Evolutionary conservation across 2,888 invertebrate genomes (phyloP), one percentile per base, ranked within the genome.

Genomic region (Hypena proboscidalis): DNA sequence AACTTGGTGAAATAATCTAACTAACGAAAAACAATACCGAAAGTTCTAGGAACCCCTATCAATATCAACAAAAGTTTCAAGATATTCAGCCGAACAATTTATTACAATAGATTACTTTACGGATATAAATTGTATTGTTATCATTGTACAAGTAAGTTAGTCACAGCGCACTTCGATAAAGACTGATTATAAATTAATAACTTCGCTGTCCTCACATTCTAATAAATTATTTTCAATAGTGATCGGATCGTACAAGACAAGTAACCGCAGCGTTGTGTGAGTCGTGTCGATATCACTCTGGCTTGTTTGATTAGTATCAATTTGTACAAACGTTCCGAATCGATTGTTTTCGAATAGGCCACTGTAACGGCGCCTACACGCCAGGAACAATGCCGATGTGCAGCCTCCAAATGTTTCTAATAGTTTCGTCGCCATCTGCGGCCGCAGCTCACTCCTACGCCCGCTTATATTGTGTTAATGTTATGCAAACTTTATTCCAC

Each of bases 91-190:
- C 14, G 14, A 27, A 27, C 27, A 10, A 19, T 21, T 31, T 31
- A 21, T 19, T 10, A 7, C 10, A 20, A 30, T 19, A 4, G 31
- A 31, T 31, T 31, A 19, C 8, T 2, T 31, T 11, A 10, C 10
- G 6, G 19, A 8, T 10, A 10, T 6, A 9, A 20, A 31, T 31
- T 3, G 17, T 19, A 37, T 23, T 34, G 31, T 33, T 55, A 58
- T 55, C 45, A 31, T n/a, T 31, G 7, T 43, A 15, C 21, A 30
- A 36, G 39, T 43, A 43, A 37, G 39, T 44, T 38, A 58, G 58
- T 36, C 52, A 8, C 43, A 42, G 42, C 23, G 31, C 42, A 26
- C 21, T n/a, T 10, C 25, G 53, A 55, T 46, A 58, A 33, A 29
- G 25, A 26, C 25, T 33, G 26, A 32, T 46, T 36, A 46, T n/a